Evolutionary conservation across 2,888 invertebrate genomes (phyloP).

Genomic region (Catonia carolina): DNA sequence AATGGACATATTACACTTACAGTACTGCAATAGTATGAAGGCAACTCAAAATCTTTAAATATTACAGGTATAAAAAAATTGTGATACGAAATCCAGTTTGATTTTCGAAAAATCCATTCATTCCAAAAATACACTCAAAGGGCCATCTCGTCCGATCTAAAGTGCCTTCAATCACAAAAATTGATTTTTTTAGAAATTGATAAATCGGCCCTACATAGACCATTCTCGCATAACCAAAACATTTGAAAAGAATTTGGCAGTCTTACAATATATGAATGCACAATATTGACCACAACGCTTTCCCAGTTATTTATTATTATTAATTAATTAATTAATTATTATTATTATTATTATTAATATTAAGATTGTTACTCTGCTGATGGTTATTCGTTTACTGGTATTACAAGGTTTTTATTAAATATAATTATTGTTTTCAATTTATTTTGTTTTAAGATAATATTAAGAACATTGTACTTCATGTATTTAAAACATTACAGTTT

Average conservation of each 20-base stretch:
- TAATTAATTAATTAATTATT: too few relatives aligned
- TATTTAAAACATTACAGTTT: conserved; percentile 35
- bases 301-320: conserved; percentile 29
- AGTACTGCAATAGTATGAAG: conserved; percentile 71
- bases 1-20: conserved; percentile 33
- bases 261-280: conserved; percentile 26
- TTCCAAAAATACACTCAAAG: conserved; percentile 53
- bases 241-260: conserved; percentile 28
- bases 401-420: conserved; percentile 28
- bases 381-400: conserved; percentile 31
- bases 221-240: conserved; percentile 60
- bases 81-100: conserved; percentile 33
- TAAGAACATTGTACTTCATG: conserved; percentile 35
- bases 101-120: conserved; percentile 35
- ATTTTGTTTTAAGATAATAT: conserved; percentile 32
- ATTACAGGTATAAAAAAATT: conserved; percentile 32
- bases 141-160: conserved; percentile 91
- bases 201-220: conserved; percentile 82
- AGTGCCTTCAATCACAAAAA: conserved; percentile 80
- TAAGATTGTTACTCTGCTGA: conserved; percentile 32
- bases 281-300: conserved; percentile 31
- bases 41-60: conserved; percentile 49
- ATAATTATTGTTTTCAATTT: conserved; percentile 29
- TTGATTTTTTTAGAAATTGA: conserved; percentile 70
- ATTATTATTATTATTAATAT: conserved; percentile 14